Conservation (phyloP, 2,113 vertebrate genomes). For the Hirundichthys speculiger region DNA sequence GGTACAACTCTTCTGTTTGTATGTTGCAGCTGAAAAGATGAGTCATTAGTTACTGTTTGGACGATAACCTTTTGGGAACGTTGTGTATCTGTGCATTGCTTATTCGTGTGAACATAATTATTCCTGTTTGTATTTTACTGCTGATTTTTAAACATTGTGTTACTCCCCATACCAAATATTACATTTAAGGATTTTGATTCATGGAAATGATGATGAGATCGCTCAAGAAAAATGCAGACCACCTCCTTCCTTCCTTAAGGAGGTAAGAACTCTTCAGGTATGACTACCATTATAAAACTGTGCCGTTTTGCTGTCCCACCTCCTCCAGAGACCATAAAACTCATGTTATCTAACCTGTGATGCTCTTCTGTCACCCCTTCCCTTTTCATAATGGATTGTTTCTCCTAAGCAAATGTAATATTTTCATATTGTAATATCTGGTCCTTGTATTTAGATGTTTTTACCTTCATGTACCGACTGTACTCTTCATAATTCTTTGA, state of each 20-base stretch:
- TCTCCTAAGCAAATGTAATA: slow-evolving; percentile 65
- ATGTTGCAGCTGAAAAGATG: slow-evolving; percentile 58
- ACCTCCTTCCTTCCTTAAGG: slow-evolving; percentile 43
- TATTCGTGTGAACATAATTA: slow-evolving; percentile 54
- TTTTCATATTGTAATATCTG: slow-evolving; percentile 72
- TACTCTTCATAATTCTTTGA: slow-evolving; percentile 56
- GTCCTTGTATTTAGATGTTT: slow-evolving; percentile 66
- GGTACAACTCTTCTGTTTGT: slow-evolving; percentile 39
- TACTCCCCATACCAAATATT: slow-evolving; percentile 67
- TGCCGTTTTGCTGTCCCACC: slow-evolving; percentile 32
- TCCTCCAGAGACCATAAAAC: slow-evolving; percentile 53
- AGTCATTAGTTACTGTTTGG: slow-evolving; percentile 32
- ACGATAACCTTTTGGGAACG: slow-evolving; percentile 47
- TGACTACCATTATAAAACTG: slow-evolving; percentile 49
- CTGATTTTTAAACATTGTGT: slow-evolving; percentile 57
- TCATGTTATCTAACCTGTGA: slow-evolving; percentile 54
- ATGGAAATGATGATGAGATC: slow-evolving; percentile 23
- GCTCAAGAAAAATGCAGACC: slow-evolving; percentile 42
- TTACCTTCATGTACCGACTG: slow-evolving; percentile 61
- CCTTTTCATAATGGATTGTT: slow-evolving; percentile 63
- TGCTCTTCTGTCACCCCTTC: slow-evolving; percentile 35
- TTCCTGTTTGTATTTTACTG: slow-evolving; percentile 61
- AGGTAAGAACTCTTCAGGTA: slow-evolving; percentile 71
- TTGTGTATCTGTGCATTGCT: slow-evolving; percentile 63
- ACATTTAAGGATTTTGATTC: slow-evolving; percentile 42